Evolutionary conservation across 1,140 invertebrate genomes (phyloP), one percentile per base, ranked within the genome.

Genomic region (Planococcus citri): DNA sequence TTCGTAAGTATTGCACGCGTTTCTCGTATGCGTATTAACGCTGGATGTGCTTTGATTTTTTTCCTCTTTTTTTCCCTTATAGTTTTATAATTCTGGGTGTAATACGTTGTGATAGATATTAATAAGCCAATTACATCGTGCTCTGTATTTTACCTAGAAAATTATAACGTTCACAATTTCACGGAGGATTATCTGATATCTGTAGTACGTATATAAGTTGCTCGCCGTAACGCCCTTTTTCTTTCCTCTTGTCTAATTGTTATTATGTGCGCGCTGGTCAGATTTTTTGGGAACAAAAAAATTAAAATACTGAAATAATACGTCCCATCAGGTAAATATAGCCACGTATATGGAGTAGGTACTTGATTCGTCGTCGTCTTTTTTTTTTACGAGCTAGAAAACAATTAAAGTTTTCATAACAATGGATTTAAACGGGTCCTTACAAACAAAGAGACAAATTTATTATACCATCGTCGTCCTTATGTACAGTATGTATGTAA

Each of bases 391-490:
- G n/a, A 51, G 41, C 41, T 20, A 27, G 6, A 22, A 64, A 64
- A 64, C 60, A 64, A 64, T 64, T 64, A 64, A 64, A 64, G 60
- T 64, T 64, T 17, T 64, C 25, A 25, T 64, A 64, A 64, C 60
- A 64, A 64, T 64, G 25, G 60, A 6, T 27, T 24, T 25, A 27
- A 64, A 64, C 60, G 60, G 22, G 20, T 64, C 60, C 17, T 27
- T 64, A 64, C 22, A 27, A 58, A 64, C 60, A 64, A 64, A 24
- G 25, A 24, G 60, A 64, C 60, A 64, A 64, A 64, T 64, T 64
- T 64, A 64, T 64, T 64, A 27, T 64, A 64, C 60, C n/a, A n/a
- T n/a, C n/a, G 20, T 10, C 2, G 60, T 64, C 60, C 60, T 64
- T 64, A 64, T 64, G n/a, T n/a, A n/a, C n/a, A n/a, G n/a, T n/a